Base-by-base conservation (phyloP, 2,888 invertebrate genomes). In the Euphydryas editha region DNA sequence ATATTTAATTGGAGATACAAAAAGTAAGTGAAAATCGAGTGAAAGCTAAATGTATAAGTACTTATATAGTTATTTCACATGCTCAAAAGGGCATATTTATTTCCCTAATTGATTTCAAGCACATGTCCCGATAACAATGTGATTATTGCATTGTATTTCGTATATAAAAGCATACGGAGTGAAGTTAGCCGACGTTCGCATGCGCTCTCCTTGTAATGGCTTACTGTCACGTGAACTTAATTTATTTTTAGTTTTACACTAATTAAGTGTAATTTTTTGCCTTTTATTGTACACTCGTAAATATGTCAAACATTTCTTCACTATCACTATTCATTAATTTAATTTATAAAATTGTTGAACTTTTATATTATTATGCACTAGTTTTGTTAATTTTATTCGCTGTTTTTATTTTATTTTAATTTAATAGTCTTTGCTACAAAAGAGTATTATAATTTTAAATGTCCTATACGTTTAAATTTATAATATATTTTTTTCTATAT, bases 181-280 rank as follows among this genome's bases (percentile, higher is more conserved):
- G 57, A 44, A 47, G 49, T 51, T 54, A 84, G 75, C 77, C 75
- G 75, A 73, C 72, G 67, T 69, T 73, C 75, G 76, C 86, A 83
- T 83, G 85, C 83, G 74, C 83, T 17, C 18, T 76, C 78, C 62
- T 54, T 73, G 46, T 83, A 82, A 86, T 78, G 80, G 76, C 74
- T 69, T 47, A 37, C 72, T 74, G 76, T 75, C 86, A 87, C 79
- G 84, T 67, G 30, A 51, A 59, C 62, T 64, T 67, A 68, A 67
- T 73, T 72, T 73, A 71, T 68, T 73, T 75, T 67, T 68, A 72
- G 64, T 74, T 74, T 75, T 72, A 71, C 67, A 73, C 73, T 71
- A 74, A 72, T 74, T 74, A 72, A 73, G 67, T 67, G 67, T 70
- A 69, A 49, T 67, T 73, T 73, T 71, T 72, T 70, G 58, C 62